Base-by-base conservation (phyloP, 1,140 invertebrate genomes). In the Drosophila paulistorum region DNA sequence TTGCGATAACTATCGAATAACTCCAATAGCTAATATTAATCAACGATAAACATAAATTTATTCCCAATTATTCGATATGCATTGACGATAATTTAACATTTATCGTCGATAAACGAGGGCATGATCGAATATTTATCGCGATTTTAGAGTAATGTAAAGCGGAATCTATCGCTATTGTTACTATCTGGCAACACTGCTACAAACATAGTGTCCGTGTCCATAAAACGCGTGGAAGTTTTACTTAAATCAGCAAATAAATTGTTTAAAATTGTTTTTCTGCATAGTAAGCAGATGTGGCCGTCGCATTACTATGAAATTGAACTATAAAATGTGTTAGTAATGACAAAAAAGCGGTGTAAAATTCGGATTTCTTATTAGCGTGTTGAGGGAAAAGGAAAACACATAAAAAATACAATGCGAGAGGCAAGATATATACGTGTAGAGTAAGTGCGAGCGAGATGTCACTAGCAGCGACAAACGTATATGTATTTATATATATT, bases 321-420 rank as follows among this genome's bases (percentile, higher is more conserved):
- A 71, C 75, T 60, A 63, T 69, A 70, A 87, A 86, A 74, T 68
- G 79, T 83, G 80, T 89, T 87, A 89, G 80, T 80, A 74, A 63
- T 71, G 20, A 33, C 63, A 64, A 68, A 74, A 83, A 77, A 68
- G 62, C 72, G 77, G 70, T 80, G 77, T 74, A 55, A 68, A 83
- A 62, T 62, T 68, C 69, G 35, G 39, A 71, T 81, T 79, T 87
- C 84, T 78, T 87, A 87, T 89, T 84, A 87, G 80, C 84, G 84
- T 89, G 84, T 79, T 80, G 70, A 71, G 68, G 74, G 71, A 77
- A 87, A 87, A 74, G 80, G 68, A 81, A 74, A 89, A 51, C 45
- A 51, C 20, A 51, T 51, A 89, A 89, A 73, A 87, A 77, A 83
- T 71, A 89, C 73, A 82, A 78, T 79, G 64, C 77, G 80, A 87